Conservation (phyloP, 2,888 invertebrate genomes). For the Lasioglossum figueresi region DNA sequence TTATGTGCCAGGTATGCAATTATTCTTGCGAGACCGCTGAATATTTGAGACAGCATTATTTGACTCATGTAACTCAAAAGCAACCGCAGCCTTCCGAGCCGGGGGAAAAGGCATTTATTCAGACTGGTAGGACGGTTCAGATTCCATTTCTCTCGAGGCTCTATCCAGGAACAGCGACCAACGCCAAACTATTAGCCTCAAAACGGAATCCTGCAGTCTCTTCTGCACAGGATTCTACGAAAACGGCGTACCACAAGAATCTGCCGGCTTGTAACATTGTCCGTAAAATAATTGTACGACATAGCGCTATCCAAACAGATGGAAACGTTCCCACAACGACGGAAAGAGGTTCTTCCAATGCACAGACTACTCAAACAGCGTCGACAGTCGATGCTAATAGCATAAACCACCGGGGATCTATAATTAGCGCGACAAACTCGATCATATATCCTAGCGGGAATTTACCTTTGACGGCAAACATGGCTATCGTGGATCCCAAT, state of each 20-base stretch:
- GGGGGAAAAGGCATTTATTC: background rate
- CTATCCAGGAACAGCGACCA: background rate
- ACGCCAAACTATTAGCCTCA: background rate
- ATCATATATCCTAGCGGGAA: background rate
- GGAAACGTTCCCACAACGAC: background rate
- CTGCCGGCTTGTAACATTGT: constrained; percentile 33
- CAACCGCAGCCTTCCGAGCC: too few relatives aligned
- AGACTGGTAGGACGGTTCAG: background rate
- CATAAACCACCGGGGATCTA: too few relatives aligned
- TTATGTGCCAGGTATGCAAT: background rate
- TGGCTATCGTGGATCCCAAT: background rate
- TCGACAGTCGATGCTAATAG: background rate
- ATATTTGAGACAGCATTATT: background rate
- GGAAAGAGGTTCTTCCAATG: background rate
- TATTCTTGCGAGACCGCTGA: background rate
- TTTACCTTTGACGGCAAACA: background rate
- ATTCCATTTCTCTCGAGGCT: background rate
- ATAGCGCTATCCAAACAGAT: background rate
- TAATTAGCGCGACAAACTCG: background rate
- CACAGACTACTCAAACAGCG: background rate
- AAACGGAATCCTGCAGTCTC: too few relatives aligned
- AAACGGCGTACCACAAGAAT: constrained; percentile 42
- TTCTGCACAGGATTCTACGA: background rate
- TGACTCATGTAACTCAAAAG: background rate
- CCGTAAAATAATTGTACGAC: constrained; percentile 3